Conservation (phyloP, 2,113 vertebrate species). For the Genyomyrus donnyi region DNA sequence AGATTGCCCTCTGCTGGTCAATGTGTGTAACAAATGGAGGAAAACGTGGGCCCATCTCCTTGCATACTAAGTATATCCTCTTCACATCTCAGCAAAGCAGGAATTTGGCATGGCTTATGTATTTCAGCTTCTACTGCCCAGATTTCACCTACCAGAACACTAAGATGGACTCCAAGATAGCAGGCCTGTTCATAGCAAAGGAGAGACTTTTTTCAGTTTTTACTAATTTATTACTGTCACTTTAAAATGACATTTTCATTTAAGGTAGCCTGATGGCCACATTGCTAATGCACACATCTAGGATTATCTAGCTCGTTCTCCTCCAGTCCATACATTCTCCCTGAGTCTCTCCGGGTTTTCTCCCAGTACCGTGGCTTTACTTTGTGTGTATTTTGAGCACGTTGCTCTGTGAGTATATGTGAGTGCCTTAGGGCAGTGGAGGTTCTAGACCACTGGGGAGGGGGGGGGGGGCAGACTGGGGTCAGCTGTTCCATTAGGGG, state of each 20-base stretch:
- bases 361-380: not conserved
- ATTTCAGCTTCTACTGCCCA: slow-evolving; percentile 21
- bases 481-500: too few species aligned
- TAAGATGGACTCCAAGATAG: slow-evolving; percentile 24
- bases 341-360: not conserved
- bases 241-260: not conserved
- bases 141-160: slow-evolving; percentile 26
- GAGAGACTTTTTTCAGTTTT: not conserved
- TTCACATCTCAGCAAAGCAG: slow-evolving; percentile 46
- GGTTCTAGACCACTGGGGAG: too few species aligned
- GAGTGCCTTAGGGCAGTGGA: not conserved
- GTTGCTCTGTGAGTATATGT: not conserved
- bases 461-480: too few species aligned
- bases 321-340: not conserved
- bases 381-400: not conserved
- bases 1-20: slow-evolving; percentile 28
- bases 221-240: not conserved
- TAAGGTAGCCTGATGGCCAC: not conserved
- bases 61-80: slow-evolving; percentile 46
- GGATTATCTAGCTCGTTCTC: not conserved
- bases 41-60: slow-evolving; percentile 44
- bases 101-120: slow-evolving; percentile 36
- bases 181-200: not conserved
- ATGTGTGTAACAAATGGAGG: slow-evolving; percentile 40
- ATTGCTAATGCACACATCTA: not conserved